Percentiles rank a stretch among this genome's conserved stretches.
These are phyloP conservation scores for Drosophila persimilis DNA, from an alignment of 1,140 invertebrate species.

Conservation along the genomic window DNA sequence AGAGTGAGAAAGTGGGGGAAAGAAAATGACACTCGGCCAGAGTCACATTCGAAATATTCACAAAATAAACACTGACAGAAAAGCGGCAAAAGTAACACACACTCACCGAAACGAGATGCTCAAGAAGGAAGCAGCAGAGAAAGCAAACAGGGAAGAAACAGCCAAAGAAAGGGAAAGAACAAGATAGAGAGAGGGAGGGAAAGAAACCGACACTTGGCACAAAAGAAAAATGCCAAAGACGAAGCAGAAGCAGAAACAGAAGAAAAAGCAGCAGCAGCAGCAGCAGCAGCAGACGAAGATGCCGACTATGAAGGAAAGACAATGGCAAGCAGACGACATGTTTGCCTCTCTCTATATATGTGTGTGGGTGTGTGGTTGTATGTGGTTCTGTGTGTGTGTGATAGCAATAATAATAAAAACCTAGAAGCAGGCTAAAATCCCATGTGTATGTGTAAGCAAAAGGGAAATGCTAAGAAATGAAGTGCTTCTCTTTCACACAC, in stretches of 20 bases:
- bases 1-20: neutral
- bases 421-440: slow-evolving; percentile 63
- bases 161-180: slow-evolving; percentile 2
- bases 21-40: slow-evolving; percentile 53
- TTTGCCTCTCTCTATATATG: slow-evolving; percentile 28
- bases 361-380: slow-evolving; percentile 3
- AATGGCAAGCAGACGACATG: slow-evolving; percentile 64
- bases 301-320: slow-evolving; percentile 54
- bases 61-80: slow-evolving; percentile 58
- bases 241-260: slow-evolving; percentile 28
- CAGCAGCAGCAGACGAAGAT: slow-evolving; percentile 23
- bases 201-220: slow-evolving; percentile 19
- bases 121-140: slow-evolving; percentile 17
- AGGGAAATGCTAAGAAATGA: slow-evolving; percentile 78
- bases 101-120: slow-evolving; percentile 23
- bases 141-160: neutral
- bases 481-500: slow-evolving; percentile 58
- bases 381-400: slow-evolving; percentile 28
- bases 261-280: neutral
- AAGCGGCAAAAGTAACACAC: slow-evolving; percentile 53
- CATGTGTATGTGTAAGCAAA: slow-evolving; percentile 48
- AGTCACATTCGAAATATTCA: slow-evolving; percentile 58
- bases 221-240: slow-evolving; percentile 66
- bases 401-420: slow-evolving; percentile 73
- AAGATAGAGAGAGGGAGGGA: neutral